phyloP scores from a whole-genome alignment of 2,797 vertebrate genomes.

The Neosilurus hyrtlii region DNA sequence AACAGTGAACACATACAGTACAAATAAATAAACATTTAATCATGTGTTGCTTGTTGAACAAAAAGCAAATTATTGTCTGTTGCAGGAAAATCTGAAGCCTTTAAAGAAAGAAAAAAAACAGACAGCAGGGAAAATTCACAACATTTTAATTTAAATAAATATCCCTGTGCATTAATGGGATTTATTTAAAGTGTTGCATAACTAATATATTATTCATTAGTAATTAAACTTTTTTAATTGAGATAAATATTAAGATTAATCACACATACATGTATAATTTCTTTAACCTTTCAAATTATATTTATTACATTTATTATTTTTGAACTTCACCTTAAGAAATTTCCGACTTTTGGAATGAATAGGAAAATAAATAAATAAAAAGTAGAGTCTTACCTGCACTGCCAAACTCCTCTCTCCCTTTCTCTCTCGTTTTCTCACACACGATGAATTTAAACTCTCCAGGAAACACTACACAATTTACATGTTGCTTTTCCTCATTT shows the following conservation, averaged over 20 bases:
- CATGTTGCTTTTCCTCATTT: not conserved
- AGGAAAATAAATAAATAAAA: not conserved
- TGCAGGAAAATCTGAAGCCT: no score
- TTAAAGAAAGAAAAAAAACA: no score
- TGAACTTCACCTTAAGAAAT: not conserved
- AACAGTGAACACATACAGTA: no score
- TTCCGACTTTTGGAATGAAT: not conserved
- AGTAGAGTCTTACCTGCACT: not conserved
- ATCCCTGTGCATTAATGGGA: not conserved
- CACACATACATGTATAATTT: not conserved
- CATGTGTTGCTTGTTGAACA: no score
- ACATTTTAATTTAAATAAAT: not conserved
- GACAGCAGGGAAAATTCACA: not conserved
- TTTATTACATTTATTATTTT: no score
- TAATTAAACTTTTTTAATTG: not conserved
- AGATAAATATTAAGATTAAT: not conserved
- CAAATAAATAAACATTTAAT: no score
- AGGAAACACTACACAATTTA: conserved; percentile 1
- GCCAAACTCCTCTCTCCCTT: not conserved
- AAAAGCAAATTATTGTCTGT: no score
- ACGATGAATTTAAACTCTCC: not conserved
- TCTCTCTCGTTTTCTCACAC: not conserved
- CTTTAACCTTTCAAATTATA: no score
- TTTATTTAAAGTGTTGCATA: no score
- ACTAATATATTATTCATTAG: no score